These are phyloP conservation scores for Apteryx owenii DNA, from an alignment of 2,113 vertebrate species.

Conservation along the genomic window DNA sequence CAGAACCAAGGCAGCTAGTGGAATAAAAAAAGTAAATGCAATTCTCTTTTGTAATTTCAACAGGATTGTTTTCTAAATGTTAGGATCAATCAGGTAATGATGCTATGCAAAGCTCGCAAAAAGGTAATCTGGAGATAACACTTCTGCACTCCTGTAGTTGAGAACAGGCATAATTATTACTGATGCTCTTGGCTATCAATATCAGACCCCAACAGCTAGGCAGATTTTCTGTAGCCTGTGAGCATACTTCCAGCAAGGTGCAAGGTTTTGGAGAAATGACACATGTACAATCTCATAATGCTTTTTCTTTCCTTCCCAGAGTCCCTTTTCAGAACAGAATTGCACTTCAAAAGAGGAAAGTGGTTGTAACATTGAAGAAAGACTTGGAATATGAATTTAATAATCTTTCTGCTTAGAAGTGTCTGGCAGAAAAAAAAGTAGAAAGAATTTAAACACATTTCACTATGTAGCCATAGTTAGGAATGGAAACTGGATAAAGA, in stretches of 20 bases:
- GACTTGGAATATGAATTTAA: slow-evolving; percentile 27
- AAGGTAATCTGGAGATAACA: background rate
- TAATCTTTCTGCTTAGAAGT: slow-evolving; percentile 13
- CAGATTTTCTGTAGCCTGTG: background rate
- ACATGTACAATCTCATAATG: background rate
- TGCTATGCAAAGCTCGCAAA: background rate
- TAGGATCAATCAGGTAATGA: background rate
- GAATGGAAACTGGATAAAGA: slow-evolving; percentile 62
- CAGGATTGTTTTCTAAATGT: background rate
- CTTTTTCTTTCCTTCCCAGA: background rate
- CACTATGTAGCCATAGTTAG: background rate
- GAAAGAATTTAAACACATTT: slow-evolving; percentile 2
- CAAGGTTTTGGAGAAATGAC: background rate
- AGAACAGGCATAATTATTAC: background rate
- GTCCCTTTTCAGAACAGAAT: background rate
- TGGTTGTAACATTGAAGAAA: background rate
- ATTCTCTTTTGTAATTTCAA: background rate
- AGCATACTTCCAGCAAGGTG: background rate
- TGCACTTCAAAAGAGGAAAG: background rate
- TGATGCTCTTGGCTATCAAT: background rate
- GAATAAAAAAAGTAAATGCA: background rate
- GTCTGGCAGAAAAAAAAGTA: background rate
- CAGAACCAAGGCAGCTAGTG: background rate
- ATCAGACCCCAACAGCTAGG: background rate
- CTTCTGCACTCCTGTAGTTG: background rate